Percentiles rank a stretch among this genome's conserved stretches.
Evolutionary conservation across 35 echinoderm and acorn worm genomes (phyloP).

Genomic region (Apostichopus japonicus): DNA sequence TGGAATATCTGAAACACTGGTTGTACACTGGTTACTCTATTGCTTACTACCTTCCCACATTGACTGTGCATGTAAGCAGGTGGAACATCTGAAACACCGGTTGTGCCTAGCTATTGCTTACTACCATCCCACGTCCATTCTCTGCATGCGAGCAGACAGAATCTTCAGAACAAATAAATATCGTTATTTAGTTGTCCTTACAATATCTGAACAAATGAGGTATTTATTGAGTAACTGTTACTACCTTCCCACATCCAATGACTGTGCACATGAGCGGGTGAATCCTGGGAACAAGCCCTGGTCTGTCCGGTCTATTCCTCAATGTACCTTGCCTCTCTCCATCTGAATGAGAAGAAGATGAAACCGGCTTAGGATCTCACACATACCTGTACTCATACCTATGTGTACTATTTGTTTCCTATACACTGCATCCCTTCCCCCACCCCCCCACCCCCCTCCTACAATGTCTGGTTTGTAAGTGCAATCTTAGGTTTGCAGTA

Average conservation of each 20-base stretch:
- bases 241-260: constrained; percentile 94
- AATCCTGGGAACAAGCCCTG: constrained; percentile 60
- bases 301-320: constrained; percentile 87
- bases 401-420: too few species aligned
- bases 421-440: too few species aligned
- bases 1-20: constrained; percentile 46
- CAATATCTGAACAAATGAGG: too few species aligned
- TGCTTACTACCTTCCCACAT: constrained; percentile 82
- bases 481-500: too few species aligned
- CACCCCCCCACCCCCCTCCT: too few species aligned
- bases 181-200: too few species aligned
- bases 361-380: too few species aligned
- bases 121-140: constrained; percentile 95
- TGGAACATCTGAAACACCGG: constrained; percentile 47
- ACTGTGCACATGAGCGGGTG: constrained; percentile 88
- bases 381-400: too few species aligned
- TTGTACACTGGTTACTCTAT: too few species aligned
- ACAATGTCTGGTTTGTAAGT: too few species aligned
- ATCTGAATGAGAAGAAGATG: constrained; percentile 37
- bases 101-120: too few species aligned
- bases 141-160: constrained; percentile 80
- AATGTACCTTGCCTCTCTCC: constrained; percentile 82
- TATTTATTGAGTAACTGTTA: too few species aligned
- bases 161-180: constrained; percentile 44
- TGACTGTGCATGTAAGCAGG: constrained; percentile 86